These are phyloP conservation scores for Peromyscus californicus DNA, from an alignment of 2,113 vertebrate genomes.

Conservation along the genomic window DNA sequence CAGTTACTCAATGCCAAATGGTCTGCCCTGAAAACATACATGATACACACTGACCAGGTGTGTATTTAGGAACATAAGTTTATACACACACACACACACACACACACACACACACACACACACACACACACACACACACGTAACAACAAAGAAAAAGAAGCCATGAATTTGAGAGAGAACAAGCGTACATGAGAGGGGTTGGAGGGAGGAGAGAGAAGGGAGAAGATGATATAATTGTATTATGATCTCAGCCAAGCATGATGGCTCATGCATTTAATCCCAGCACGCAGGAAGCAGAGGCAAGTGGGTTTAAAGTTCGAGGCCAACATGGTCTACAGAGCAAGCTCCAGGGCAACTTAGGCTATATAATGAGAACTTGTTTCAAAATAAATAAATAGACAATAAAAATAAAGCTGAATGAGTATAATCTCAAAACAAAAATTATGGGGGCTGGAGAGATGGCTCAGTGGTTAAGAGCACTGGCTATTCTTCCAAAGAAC, in stretches of 20 bases:
- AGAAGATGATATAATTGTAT: neutral
- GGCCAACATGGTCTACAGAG: neutral
- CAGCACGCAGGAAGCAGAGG: neutral
- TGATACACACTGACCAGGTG: neutral
- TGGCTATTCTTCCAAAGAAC: neutral
- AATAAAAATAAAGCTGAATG: neutral
- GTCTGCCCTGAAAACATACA: neutral
- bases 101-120: neutral
- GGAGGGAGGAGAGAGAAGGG: neutral
- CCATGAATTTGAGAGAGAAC: neutral
- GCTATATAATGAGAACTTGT: neutral
- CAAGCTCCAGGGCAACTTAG: neutral
- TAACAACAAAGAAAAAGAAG: neutral
- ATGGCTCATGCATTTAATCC: neutral
- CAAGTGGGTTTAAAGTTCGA: neutral
- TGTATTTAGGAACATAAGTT: neutral
- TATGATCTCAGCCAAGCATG: neutral
- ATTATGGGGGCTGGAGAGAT: neutral
- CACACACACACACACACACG: neutral
- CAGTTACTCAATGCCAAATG: neutral
- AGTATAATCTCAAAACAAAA: neutral
- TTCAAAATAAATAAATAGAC: neutral
- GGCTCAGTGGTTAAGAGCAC: neutral
- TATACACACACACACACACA: neutral
- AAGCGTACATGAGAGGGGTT: neutral